Base-by-base conservation (phyloP, 2,888 invertebrate species). In the Herminia tarsipennalis region DNA sequence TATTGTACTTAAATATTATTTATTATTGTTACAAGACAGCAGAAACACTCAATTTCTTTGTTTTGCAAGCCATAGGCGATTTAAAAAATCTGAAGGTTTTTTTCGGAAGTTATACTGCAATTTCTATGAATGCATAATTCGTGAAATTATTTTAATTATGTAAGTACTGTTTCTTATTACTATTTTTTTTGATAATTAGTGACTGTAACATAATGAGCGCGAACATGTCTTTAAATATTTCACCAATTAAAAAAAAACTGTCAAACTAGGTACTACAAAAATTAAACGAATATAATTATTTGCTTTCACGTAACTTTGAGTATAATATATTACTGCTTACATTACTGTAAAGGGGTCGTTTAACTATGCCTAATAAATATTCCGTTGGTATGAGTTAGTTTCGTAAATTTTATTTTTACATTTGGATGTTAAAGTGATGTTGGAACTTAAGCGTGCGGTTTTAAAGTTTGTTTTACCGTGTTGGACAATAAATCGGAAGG, bases 291-390 rank as follows among this genome's bases (percentile, higher is more conserved):
- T 9, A 30, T 9, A 8, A 10, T 27, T 28, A 12, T 28, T 1
- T 16, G 27, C 37, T 44, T 32, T 44, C 37, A 37, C 28, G n/a
- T 8, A 21, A 12, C 16, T 27, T 27, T 1, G 27, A 36, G 17
- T 39, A 20, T n/a, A 18, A 24, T 5, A 12, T 20, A 20, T 5
- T 17, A 10, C 12, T 22, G 25, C 32, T 22, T 17, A 22, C 25
- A 22, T 10, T 25, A 24, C 24, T 16, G n/a, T 10, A 41, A 45
- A 57, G 49, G 57, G 63, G 60, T 63, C 61, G 47, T 42, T 45
- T 43, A 51, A 49, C 63, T 52, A 33, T 33, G 43, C 43, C 27
- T 20, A 40, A 60, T 44, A 34, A 46, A 25, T 56, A 43, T 38
- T 32, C 47, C 40, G 40, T 46, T 40, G 29, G 28, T 51, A 54